Conservation (phyloP, 2,113 vertebrate genomes). For the Chloroceryle aenea region DNA sequence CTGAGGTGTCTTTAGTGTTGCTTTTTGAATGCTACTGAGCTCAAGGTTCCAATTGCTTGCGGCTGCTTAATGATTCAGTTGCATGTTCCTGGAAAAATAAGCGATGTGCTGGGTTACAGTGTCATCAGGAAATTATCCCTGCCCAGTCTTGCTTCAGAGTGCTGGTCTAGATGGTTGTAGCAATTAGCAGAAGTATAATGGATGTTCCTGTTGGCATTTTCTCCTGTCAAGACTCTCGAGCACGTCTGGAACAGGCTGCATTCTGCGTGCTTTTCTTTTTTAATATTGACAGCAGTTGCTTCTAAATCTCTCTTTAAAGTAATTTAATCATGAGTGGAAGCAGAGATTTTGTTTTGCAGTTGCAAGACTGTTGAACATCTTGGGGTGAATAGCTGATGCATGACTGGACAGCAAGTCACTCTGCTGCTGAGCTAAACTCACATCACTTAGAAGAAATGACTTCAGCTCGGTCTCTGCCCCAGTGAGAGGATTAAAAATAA, state of each 20-base stretch:
- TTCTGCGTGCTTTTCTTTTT: not conserved
- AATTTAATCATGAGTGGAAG: not conserved
- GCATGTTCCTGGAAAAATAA: not conserved
- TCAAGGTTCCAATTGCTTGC: not conserved
- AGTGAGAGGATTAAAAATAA: not conserved
- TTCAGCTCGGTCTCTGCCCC: not conserved
- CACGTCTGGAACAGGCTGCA: not conserved
- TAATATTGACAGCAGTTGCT: not conserved
- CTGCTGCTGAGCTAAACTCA: not conserved
- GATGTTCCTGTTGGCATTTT: not conserved
- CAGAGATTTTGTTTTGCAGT: not conserved
- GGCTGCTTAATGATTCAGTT: not conserved
- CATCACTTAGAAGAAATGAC: not conserved
- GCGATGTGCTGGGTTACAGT: rapidly evolving
- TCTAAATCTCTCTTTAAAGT: not conserved
- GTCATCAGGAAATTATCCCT: not conserved
- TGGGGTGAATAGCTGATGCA: not conserved
- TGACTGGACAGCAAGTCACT: not conserved
- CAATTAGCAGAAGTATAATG: not conserved
- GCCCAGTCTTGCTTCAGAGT: not conserved
- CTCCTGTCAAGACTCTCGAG: not conserved
- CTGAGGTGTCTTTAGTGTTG: not conserved
- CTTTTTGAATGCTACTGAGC: not conserved
- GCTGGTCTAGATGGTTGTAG: not conserved
- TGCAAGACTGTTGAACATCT: not conserved